Evolutionary conservation across 2,888 invertebrate species (phyloP).

Genomic region (Alcis repandata): DNA sequence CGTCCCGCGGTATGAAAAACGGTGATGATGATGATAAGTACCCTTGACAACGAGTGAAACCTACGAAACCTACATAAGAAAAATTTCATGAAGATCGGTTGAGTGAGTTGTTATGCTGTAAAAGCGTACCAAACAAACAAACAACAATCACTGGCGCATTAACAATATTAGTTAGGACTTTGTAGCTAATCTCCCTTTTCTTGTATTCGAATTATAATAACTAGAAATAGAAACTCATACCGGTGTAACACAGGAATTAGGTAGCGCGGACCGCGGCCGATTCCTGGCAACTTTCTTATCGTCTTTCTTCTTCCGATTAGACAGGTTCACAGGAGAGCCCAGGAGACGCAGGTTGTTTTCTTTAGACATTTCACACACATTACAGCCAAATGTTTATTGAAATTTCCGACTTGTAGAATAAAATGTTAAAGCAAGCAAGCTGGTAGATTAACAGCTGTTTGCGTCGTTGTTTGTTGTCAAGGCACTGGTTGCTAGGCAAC

Average conservation of each 20-base stretch:
- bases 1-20: too few relatives aligned
- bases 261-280: conserved; percentile 78
- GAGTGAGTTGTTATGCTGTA: too few relatives aligned
- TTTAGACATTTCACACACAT: conserved; percentile 79
- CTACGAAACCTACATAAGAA: too few relatives aligned
- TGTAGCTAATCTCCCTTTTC: too few relatives aligned
- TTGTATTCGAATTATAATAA: too few relatives aligned
- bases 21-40: too few relatives aligned
- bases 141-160: too few relatives aligned
- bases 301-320: conserved; percentile 78
- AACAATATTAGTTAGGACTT: too few relatives aligned
- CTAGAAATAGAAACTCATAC: conserved; percentile 61
- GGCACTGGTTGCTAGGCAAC: conserved; percentile 65
- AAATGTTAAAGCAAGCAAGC: conserved; percentile 26
- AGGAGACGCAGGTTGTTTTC: conserved; percentile 78
- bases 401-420: conserved; percentile 8
- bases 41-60: too few relatives aligned
- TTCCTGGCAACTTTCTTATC: conserved; percentile 73
- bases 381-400: conserved; percentile 44
- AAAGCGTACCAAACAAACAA: too few relatives aligned
- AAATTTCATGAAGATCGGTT: too few relatives aligned
- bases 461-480: conserved; percentile 59
- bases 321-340: conserved; percentile 80
- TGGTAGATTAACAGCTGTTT: conserved; percentile 14
- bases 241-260: conserved; percentile 72